A percentile compares a stretch with the other conserved stretches of the same genome.
phyloP scores from a whole-genome alignment of 2,888 invertebrate genomes.

The Pterostichus madidus region DNA sequence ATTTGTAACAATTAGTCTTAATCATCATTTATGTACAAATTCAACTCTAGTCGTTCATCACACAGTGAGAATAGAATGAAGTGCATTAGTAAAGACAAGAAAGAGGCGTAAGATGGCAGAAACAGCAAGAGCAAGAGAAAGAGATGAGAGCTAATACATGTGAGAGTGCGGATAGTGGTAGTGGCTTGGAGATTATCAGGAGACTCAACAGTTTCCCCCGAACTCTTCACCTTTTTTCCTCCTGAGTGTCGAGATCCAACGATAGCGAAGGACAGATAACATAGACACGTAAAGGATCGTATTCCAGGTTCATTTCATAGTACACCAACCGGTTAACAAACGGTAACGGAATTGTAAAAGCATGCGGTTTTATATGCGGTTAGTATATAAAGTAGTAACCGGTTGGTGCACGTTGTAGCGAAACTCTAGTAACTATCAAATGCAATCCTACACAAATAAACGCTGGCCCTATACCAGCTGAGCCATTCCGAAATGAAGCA shows the following conservation, averaged over 20 bases:
- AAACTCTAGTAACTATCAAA: slow-evolving; percentile 54
- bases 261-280: slow-evolving; percentile 76
- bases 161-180: slow-evolving; percentile 76
- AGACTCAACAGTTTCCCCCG: slow-evolving; percentile 77
- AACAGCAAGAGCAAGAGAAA: slow-evolving; percentile 29
- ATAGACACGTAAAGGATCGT: slow-evolving; percentile 76
- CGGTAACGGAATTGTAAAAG: background rate
- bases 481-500: slow-evolving; percentile 78
- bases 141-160: slow-evolving; percentile 76
- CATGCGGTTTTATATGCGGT: slow-evolving; percentile 28
- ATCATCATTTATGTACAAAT: too few species aligned
- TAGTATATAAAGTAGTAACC: slow-evolving; percentile 25
- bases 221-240: slow-evolving; percentile 83
- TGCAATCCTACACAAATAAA: slow-evolving; percentile 74
- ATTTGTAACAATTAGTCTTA: too few species aligned
- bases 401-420: slow-evolving; percentile 6
- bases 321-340: slow-evolving; percentile 45
- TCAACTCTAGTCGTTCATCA: too few species aligned
- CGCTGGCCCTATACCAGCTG: slow-evolving; percentile 74
- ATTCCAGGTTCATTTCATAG: slow-evolving; percentile 72
- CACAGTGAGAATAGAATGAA: too few species aligned
- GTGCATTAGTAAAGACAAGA: background rate
- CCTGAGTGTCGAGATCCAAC: slow-evolving; percentile 77
- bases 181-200: slow-evolving; percentile 68
- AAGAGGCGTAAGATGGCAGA: slow-evolving; percentile 7